Conservation (phyloP, 2,113 vertebrate species). For the Carollia perspicillata region DNA sequence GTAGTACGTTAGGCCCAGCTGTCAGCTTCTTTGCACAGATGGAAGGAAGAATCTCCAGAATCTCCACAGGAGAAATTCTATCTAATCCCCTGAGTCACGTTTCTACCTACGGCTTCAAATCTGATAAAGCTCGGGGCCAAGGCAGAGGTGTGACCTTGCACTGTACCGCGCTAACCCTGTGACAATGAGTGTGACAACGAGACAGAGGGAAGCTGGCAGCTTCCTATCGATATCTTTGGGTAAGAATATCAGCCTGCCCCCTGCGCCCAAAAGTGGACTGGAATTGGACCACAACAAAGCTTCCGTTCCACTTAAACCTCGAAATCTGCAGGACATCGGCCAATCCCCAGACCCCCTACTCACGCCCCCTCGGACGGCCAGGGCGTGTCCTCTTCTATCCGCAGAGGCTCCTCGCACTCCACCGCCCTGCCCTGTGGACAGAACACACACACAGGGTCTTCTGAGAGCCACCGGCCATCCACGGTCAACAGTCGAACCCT, state of each 20-base stretch:
- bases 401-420: conserved; percentile 90
- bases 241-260: not conserved
- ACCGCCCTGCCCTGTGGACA: conserved; percentile 84
- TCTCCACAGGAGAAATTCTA: not conserved
- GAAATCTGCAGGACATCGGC: not conserved
- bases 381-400: conserved; percentile 93
- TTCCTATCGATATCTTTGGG: not conserved
- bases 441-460: not conserved
- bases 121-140: not conserved
- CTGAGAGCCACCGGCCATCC: conserved; percentile 45
- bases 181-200: not conserved
- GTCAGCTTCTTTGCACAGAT: not conserved
- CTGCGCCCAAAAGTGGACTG: not conserved
- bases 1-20: not conserved
- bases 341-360: conserved; percentile 59
- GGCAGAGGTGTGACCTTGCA: not conserved
- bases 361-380: conserved; percentile 87
- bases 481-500: not conserved
- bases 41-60: not conserved
- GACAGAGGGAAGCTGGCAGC: not conserved
- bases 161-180: not conserved
- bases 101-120: not conserved
- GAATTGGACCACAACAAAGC: not conserved
- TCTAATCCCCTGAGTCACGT: not conserved
- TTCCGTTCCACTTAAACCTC: not conserved